Conservation (phyloP, 1,140 invertebrate genomes). For the Drosophila triauraria region DNA sequence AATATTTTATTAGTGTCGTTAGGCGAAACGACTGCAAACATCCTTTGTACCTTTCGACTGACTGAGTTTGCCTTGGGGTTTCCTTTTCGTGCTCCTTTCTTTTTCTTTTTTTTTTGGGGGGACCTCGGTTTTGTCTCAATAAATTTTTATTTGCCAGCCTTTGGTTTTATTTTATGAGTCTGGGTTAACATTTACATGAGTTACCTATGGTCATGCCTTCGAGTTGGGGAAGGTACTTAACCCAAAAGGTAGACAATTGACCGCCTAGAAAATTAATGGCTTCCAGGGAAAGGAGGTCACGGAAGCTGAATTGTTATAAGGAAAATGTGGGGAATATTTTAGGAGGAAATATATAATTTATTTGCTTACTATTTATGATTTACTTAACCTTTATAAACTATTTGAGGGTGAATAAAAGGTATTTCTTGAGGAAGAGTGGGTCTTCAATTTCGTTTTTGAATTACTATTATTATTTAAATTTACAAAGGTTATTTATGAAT, state of each 20-base stretch:
- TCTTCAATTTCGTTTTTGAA: too few species aligned
- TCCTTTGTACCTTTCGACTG: conserved; percentile 53
- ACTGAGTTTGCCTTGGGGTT: conserved; percentile 10
- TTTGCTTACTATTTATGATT: neutral
- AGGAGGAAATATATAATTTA: neutral
- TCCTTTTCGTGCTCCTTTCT: neutral
- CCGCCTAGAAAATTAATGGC: conserved; percentile 34
- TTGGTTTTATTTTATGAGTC: conserved; percentile 38
- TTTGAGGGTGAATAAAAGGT: neutral
- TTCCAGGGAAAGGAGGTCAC: neutral
- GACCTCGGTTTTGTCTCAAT: conserved; percentile 53
- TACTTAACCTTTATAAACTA: neutral
- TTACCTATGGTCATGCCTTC: conserved; percentile 43
- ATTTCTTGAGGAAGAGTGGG: neutral
- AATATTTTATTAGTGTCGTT: conserved; percentile 84
- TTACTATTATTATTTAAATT: neutral
- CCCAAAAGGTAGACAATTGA: conserved; percentile 53
- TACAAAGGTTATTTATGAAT: neutral
- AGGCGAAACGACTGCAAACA: conserved; percentile 56
- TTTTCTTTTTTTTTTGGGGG: conserved; percentile 3
- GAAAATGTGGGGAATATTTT: neutral
- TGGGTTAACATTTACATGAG: conserved; percentile 57
- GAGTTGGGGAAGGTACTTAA: conserved; percentile 21
- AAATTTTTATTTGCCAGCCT: conserved; percentile 67
- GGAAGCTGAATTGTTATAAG: conserved; percentile 1